These are phyloP conservation scores for Smittia aterrima DNA, from an alignment of 2,888 invertebrate genomes.

Conservation along the genomic window DNA sequence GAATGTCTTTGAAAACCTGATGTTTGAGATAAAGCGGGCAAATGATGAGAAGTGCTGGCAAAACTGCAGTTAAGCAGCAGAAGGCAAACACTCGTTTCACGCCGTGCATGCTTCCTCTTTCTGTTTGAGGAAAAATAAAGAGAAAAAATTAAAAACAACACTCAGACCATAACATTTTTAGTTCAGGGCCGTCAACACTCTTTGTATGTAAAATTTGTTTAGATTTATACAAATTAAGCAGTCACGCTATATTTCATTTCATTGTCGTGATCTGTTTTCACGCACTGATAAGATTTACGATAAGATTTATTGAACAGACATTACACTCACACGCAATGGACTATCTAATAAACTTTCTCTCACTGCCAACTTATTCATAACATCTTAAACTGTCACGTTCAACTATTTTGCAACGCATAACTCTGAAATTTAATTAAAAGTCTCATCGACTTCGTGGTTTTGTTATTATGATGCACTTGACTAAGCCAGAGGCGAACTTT, in stretches of 20 bases:
- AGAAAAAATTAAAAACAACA: not conserved
- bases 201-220: not conserved
- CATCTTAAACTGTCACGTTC: not conserved
- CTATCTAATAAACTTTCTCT: not conserved
- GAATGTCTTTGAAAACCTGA: constrained; percentile 71
- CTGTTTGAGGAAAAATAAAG: constrained; percentile 58
- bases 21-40: constrained; percentile 76
- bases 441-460: not conserved
- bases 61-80: constrained; percentile 70
- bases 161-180: not conserved
- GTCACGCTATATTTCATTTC: too few relatives aligned
- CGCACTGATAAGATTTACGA: not conserved
- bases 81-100: constrained; percentile 74
- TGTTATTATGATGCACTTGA: too few relatives aligned
- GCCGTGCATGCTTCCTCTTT: constrained; percentile 73
- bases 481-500: too few relatives aligned
- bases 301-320: not conserved
- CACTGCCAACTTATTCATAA: not conserved
- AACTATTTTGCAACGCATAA: not conserved
- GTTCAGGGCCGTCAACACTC: not conserved
- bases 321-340: not conserved
- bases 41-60: constrained; percentile 73
- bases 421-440: not conserved
- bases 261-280: not conserved
- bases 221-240: not conserved